Evolutionary conservation across 1,140 invertebrate species (phyloP), one percentile per base, ranked within the genome.

Genomic region (Drosophila rufa): DNA sequence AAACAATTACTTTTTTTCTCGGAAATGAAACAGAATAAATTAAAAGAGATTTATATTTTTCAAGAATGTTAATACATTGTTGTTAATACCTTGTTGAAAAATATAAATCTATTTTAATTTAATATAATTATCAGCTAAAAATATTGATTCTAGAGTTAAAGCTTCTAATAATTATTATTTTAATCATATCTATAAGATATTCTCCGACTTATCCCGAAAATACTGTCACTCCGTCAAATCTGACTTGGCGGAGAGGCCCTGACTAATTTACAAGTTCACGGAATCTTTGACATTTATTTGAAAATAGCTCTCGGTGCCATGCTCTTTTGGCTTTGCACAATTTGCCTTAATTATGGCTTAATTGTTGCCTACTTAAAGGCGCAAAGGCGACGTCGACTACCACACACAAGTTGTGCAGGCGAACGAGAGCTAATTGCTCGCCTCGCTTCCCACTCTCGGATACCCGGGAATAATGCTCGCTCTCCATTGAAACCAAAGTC

Each of bases 401-500:
- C 25, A 12, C 48, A 51, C 27, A 12, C 48, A 30, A 30, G 15
- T 42, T 22, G 45, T 51, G 46, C 19, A n/a, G 19, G 17, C 14
- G 38, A 64, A 43, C 27, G 19, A 19, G 14, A 17, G 27, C 43
- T 47, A 71, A 71, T 36, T 43, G 30, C 19, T 27, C 4, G 40
- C 17, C 25, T 25, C 11, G 11, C 8, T 43, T 25, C n/a, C 19
- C 60, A 56, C 40, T 19, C 8, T 14, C 14, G 14, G 33, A 58
- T 30, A 12, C 55, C 11, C 12, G 14, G 14, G 19, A 19, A 58
- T 58, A 58, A 40, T 38, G 36, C 3, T 11, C 33, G 17, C 27
- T 30, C 36, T 45, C 0, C 15, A 4, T 25, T n/a, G 48, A 42
- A 75, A 58, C 40, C 69, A 27, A 74, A 83, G 80, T 51, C 71